Conservation (phyloP, 2,888 invertebrate species). For the Folsomia candida region DNA sequence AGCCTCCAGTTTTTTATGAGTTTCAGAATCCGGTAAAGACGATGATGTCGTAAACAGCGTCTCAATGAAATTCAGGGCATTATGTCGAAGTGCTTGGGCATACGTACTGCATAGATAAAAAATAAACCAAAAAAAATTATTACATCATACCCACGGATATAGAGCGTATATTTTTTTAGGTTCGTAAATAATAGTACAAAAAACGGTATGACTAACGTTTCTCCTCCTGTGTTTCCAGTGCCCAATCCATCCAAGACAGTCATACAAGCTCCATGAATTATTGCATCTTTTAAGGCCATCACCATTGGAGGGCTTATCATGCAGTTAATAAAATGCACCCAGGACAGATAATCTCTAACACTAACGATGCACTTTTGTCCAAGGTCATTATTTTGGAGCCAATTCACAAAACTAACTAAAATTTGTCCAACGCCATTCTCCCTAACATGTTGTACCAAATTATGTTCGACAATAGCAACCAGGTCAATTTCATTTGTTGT, state of each 20-base stretch:
- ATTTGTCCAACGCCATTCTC: constrained; percentile 66
- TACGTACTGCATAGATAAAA: not conserved
- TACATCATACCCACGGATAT: no score
- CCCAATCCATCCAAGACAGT: constrained; percentile 90
- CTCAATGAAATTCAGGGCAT: constrained; percentile 9
- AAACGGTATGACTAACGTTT: constrained; percentile 56
- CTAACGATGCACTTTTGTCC: constrained; percentile 70
- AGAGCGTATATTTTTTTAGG: not conserved
- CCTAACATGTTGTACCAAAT: constrained; percentile 65
- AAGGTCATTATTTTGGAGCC: constrained; percentile 45
- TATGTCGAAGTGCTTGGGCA: not conserved
- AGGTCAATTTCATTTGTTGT: constrained; percentile 72
- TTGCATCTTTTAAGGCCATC: constrained; percentile 60
- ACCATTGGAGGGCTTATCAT: constrained; percentile 54
- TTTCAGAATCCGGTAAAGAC: not conserved
- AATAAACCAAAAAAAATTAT: not conserved
- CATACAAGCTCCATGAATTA: constrained; percentile 84
- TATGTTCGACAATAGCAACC: constrained; percentile 75
- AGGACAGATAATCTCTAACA: constrained; percentile 85
- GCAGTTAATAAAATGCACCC: constrained; percentile 84
- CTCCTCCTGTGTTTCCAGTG: constrained; percentile 72
- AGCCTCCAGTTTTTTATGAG: not conserved
- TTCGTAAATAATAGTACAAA: not conserved
- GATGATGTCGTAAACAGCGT: constrained; percentile 1
- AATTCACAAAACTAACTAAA: constrained; percentile 40